These are phyloP conservation scores for Spodoptera littoralis DNA, from an alignment of 2,888 invertebrate species.

Conservation along the genomic window DNA sequence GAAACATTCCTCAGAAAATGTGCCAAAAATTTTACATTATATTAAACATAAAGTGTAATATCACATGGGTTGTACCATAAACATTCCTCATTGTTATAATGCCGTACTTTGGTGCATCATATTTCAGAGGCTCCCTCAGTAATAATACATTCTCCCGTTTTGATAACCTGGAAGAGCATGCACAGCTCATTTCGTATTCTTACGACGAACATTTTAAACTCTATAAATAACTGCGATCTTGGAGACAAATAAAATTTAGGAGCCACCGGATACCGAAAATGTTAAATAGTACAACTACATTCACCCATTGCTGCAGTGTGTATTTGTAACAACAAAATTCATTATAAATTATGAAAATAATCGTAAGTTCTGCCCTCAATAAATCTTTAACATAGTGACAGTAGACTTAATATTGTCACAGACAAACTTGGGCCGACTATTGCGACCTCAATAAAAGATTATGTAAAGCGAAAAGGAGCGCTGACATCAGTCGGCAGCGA, in stretches of 20 bases:
- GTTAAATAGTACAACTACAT: conserved; percentile 11
- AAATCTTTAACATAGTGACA: no score
- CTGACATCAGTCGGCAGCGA: no score
- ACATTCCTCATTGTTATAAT: conserved; percentile 35
- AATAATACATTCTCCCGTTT: conserved; percentile 25
- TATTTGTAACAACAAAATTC: no score
- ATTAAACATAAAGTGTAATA: conserved; percentile 25
- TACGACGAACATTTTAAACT: conserved; percentile 34
- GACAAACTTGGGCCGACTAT: no score
- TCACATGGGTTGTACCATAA: conserved; percentile 17
- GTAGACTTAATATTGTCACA: no score
- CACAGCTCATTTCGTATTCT: conserved; percentile 35
- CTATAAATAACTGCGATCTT: conserved; percentile 23
- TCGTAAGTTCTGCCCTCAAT: no score
- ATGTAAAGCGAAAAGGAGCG: no score
- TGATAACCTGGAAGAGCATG: conserved; percentile 38
- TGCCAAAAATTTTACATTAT: conserved; percentile 1
- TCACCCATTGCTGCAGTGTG: no score
- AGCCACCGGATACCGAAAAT: conserved; percentile 19
- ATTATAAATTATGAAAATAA: no score
- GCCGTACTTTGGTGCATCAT: conserved; percentile 31
- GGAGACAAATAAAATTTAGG: conserved; percentile 30
- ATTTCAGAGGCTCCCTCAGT: conserved; percentile 16
- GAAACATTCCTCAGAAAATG: conserved; percentile 13
- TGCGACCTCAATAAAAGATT: no score